These are phyloP conservation scores for Melanargia galathea DNA, from an alignment of 2,888 invertebrate genomes.

Conservation along the genomic window DNA sequence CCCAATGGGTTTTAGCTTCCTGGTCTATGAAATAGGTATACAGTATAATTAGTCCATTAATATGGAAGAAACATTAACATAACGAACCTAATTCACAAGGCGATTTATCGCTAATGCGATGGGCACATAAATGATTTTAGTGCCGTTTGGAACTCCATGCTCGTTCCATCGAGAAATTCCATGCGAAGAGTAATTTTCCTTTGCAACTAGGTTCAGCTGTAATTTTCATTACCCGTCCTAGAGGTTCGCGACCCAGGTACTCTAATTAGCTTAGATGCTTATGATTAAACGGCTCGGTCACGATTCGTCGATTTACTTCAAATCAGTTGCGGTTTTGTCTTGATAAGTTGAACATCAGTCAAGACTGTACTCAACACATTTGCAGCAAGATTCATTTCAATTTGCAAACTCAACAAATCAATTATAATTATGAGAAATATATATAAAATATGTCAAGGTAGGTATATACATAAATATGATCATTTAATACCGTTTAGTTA, in stretches of 20 bases:
- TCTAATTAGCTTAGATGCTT: conserved; percentile 80
- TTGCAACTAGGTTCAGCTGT: conserved; percentile 72
- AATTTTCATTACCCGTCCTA: conserved; percentile 77
- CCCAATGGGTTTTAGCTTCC: neutral
- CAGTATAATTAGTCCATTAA: neutral
- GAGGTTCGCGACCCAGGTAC: conserved; percentile 71
- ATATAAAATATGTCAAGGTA: no score
- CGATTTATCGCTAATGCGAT: conserved; percentile 24
- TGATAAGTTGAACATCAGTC: conserved; percentile 67
- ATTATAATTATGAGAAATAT: no score
- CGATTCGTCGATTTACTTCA: conserved; percentile 77
- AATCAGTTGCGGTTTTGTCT: conserved; percentile 72
- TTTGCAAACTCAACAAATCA: conserved; percentile 39
- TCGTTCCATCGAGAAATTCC: conserved; percentile 35
- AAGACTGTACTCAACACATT: conserved; percentile 53
- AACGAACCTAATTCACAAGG: conserved; percentile 14
- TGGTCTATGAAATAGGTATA: neutral
- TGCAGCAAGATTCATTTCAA: conserved; percentile 48
- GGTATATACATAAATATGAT: no score
- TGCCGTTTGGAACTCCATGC: conserved; percentile 34
- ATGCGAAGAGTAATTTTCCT: conserved; percentile 62
- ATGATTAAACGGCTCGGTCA: conserved; percentile 78
- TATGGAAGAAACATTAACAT: conserved; percentile 4
- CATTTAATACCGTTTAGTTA: no score
- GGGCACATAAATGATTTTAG: conserved; percentile 35